Evolutionary conservation across 2,113 vertebrate genomes (phyloP), one percentile per base, ranked within the genome.

Genomic region (Brachyistius frenatus): DNA sequence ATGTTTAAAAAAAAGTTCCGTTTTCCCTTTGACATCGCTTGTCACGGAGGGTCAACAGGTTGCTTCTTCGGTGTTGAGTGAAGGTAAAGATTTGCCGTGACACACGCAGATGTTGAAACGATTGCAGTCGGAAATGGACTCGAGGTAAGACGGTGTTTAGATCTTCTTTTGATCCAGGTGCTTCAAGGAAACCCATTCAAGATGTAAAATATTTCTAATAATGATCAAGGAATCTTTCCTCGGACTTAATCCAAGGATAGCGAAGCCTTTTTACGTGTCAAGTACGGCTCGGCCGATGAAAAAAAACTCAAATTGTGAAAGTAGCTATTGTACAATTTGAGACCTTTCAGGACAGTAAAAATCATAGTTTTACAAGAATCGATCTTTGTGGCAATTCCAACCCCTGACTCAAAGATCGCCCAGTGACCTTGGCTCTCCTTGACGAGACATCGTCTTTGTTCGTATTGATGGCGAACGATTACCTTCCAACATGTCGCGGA

Each of bases 391-490:
- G 37, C 32, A 15, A 69, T 46, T 5, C 44, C 52, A 32, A 55
- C 7, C 36, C 56, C 30, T 9, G 5, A n/a, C 13, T 5, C 37
- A 33, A 36, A 11, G 53, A 66, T 67, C 78, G 73, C 68, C 64
- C 49, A 73, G 33, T 13, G 83, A 76, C 74, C 72, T 80, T 61
- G 80, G 8, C 10, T 16, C 5, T 56, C 71, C 65, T 78, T 39
- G 44, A 56, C 52, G 46, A 52, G 54, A 72, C 15, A 3, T 15
- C 0, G 10, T 50, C 66, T 73, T 58, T 65, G 60, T 75, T n/a
- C 0, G 2, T 58, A 83, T 54, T 58, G 67, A 88, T 16, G 77
- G 39, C 5, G 7, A 91, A 80, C 60, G 86, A 91, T 91, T 85
- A 76, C 33, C 84, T 90, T 78, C 85, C 83, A 88, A 66, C 83